Evolutionary conservation across 2,113 vertebrate genomes (phyloP), one percentile per base, ranked within the genome.

Genomic region (Osmerus mordax): DNA sequence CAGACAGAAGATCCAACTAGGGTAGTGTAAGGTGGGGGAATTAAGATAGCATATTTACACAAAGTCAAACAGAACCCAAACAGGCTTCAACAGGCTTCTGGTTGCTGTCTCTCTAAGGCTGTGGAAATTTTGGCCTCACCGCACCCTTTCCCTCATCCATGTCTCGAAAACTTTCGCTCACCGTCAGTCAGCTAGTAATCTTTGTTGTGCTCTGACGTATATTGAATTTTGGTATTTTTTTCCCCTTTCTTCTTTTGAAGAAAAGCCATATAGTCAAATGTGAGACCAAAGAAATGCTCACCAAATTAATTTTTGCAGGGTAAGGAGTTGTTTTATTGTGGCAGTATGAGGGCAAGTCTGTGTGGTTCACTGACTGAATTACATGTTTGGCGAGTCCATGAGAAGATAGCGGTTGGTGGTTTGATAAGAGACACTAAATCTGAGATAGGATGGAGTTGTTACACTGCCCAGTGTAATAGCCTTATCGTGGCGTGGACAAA

Each of bases 61-160:
- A 47, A 47, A 9, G 8, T 11, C 66, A 62, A 67, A 70, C 78
- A 66, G 78, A 80, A 72, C 70, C 65, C 62, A 21, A 60, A 60
- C 58, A 19, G 16, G 58, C 56, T 59, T 21, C 69, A 72, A 71
- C 56, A 61, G 61, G 70, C 64, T 76, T 80, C 74, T 54, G 70
- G 78, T 61, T 54, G 70, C 66, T 47, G 60, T 69, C 54, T 76
- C 54, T 69, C 64, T 60, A n/a, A 11, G 21, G 58, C n/a, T 60
- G 73, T 47, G 66, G 78, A 80, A 72, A 41, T 71, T 15, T 21
- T 60, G 58, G 53, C 18, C 23, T 53, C 29, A 67, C 41, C 59
- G 53, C 69, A 29, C 28, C 21, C 41, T 65, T 19, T 60, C 58
- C 11, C 2, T 60, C 58, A 23, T 21, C 58, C 19, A 11, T 19